A percentile compares a stretch with the other conserved stretches of the same genome.
These are phyloP conservation scores for Phalanger gymnotis DNA, from an alignment of 2,797 vertebrate genomes.

Conservation along the genomic window DNA sequence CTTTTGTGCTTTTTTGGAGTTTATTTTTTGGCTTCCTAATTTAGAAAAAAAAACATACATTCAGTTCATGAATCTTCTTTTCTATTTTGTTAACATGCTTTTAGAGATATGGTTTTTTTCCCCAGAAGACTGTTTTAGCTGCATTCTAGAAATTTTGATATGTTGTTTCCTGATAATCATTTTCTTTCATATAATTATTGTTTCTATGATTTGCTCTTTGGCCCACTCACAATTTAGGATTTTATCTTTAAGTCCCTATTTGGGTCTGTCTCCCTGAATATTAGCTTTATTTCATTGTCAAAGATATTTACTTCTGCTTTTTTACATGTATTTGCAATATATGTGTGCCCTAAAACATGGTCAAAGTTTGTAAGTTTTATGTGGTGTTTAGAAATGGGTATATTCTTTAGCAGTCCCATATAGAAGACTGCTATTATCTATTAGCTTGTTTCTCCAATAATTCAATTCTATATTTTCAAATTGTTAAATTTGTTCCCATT, in stretches of 20 bases:
- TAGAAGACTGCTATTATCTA: neutral
- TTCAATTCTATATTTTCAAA: neutral
- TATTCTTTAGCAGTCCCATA: neutral
- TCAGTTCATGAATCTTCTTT: neutral
- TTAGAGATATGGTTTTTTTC: neutral
- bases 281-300: neutral
- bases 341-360: neutral
- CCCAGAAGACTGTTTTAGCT: neutral
- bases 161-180: neutral
- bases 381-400: neutral
- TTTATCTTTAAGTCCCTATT: neutral
- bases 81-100: neutral
- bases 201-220: neutral
- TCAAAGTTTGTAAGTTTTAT: neutral
- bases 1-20: neutral
- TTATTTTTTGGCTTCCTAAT: neutral
- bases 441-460: neutral
- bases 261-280: neutral
- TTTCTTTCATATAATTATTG: neutral
- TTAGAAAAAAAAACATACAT: neutral
- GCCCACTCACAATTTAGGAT: neutral
- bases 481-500: neutral
- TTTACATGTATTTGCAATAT: neutral
- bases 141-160: neutral
- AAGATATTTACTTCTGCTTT: neutral